These are phyloP conservation scores for Argya squamiceps DNA, from an alignment of 2,797 vertebrate genomes.

Conservation along the genomic window DNA sequence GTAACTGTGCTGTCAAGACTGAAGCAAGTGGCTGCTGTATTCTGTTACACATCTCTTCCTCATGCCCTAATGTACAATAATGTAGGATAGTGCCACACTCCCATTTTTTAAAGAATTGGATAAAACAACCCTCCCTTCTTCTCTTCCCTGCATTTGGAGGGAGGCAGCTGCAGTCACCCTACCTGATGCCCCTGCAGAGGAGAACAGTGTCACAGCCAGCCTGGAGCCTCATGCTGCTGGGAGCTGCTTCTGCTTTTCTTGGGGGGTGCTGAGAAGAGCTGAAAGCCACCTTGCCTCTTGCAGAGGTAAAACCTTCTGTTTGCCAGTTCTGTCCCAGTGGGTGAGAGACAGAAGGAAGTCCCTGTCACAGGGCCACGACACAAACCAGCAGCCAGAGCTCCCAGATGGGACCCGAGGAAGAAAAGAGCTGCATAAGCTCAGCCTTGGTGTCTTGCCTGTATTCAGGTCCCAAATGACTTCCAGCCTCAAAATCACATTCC, in stretches of 20 bases:
- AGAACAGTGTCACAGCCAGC: background rate
- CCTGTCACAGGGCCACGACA: background rate
- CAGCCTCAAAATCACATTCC: background rate
- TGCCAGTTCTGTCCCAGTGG: background rate
- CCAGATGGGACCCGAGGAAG: background rate
- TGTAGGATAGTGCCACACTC: background rate
- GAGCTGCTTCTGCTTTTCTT: background rate
- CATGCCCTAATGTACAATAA: background rate
- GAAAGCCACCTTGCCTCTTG: background rate
- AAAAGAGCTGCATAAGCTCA: background rate
- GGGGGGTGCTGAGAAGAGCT: background rate
- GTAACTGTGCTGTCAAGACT: background rate
- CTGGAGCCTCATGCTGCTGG: background rate
- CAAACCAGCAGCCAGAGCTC: accelerated
- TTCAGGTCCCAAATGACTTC: background rate
- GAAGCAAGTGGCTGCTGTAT: background rate
- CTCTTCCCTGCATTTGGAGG: background rate
- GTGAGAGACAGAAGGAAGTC: background rate
- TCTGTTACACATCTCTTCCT: background rate
- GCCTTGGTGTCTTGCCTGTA: background rate
- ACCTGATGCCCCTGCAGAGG: accelerated
- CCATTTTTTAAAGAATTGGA: background rate
- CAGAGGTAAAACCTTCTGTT: background rate
- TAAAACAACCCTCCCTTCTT: background rate
- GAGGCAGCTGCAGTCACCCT: background rate